These are phyloP conservation scores for Acronicta alni DNA, from an alignment of 2,888 invertebrate genomes.

Conservation along the genomic window DNA sequence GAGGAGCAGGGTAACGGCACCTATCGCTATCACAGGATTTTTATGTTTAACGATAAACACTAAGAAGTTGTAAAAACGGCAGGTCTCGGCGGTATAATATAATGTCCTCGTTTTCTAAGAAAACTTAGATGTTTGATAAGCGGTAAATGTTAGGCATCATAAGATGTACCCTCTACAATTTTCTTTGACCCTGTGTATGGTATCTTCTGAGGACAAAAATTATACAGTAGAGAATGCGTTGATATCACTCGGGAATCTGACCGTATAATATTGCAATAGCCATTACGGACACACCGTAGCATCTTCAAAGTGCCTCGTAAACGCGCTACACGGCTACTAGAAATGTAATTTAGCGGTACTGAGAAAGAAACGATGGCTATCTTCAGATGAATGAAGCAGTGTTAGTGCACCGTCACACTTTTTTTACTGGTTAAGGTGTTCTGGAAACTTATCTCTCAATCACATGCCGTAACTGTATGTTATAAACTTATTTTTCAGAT, in stretches of 20 bases:
- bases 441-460: constrained; percentile 82
- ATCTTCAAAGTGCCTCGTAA: constrained; percentile 88
- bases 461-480: constrained; percentile 71
- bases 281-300: constrained; percentile 84
- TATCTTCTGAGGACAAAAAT: constrained; percentile 82
- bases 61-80: constrained; percentile 64
- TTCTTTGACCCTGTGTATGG: constrained; percentile 81
- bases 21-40: constrained; percentile 58
- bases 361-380: constrained; percentile 85
- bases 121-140: constrained; percentile 78
- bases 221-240: constrained; percentile 82
- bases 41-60: constrained; percentile 63
- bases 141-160: constrained; percentile 76
- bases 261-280: constrained; percentile 87
- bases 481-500: constrained; percentile 73
- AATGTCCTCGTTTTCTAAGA: constrained; percentile 75
- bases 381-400: constrained; percentile 82
- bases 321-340: constrained; percentile 87
- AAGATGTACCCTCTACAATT: constrained; percentile 75
- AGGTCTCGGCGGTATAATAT: constrained; percentile 59
- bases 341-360: constrained; percentile 88
- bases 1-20: constrained; percentile 58
- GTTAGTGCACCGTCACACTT: constrained; percentile 79
- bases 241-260: constrained; percentile 84
- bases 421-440: constrained; percentile 83